Percentiles rank a stretch among this genome's conserved stretches.
Evolutionary conservation across 2,888 invertebrate genomes (phyloP).

Genomic region (Tipula vernalis): DNA sequence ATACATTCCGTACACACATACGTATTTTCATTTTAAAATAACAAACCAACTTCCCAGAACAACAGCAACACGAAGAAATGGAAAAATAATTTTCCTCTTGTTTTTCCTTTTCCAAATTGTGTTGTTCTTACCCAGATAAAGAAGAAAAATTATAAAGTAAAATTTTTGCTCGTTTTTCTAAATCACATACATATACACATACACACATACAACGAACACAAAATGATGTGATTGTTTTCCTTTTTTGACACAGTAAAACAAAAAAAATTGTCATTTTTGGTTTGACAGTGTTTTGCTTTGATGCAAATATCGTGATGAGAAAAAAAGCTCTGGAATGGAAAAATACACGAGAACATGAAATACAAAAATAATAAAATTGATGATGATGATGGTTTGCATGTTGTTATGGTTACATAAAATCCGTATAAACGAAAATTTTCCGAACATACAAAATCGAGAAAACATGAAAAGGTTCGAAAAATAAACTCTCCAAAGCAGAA

Average conservation of each 20-base stretch:
- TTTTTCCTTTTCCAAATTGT: background rate
- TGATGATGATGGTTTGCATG: background rate
- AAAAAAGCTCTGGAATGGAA: background rate
- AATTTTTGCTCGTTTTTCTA: background rate
- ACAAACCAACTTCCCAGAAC: background rate
- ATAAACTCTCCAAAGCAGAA: background rate
- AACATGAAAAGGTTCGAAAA: background rate
- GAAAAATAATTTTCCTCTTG: background rate
- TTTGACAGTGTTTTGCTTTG: background rate
- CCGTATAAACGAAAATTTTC: background rate
- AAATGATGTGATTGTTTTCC: background rate
- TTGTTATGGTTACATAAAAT: background rate
- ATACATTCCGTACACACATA: background rate
- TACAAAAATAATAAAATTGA: background rate
- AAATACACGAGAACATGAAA: background rate
- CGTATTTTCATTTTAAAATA: background rate
- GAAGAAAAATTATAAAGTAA: background rate
- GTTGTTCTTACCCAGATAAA: background rate
- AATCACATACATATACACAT: background rate
- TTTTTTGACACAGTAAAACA: background rate
- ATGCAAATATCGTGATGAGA: background rate
- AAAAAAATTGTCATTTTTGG: background rate
- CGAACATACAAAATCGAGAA: background rate
- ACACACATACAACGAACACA: background rate
- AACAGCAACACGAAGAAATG: background rate